Percentiles rank a stretch among this genome's conserved stretches.
These are phyloP conservation scores for Aurelia aurita complex sp. Pacific DNA, from an alignment of 30 jellyfish, hydroid and myxozoan species.

Conservation along the genomic window DNA sequence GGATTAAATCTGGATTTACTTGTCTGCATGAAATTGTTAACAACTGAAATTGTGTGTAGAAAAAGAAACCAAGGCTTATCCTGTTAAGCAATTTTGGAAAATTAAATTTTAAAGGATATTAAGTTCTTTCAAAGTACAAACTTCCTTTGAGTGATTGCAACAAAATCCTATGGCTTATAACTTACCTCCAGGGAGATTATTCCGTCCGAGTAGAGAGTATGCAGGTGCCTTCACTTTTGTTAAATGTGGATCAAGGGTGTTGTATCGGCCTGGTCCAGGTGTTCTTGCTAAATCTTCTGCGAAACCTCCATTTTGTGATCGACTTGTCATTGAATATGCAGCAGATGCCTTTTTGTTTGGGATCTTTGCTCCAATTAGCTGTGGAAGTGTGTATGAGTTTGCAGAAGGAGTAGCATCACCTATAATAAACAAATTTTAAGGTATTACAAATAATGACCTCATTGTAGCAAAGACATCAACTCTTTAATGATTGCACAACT, in stretches of 20 bases:
- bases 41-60: no score
- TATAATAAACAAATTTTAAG: background rate
- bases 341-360: constrained; percentile 98
- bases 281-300: constrained; percentile 98
- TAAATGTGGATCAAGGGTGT: constrained; percentile 80
- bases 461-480: no score
- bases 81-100: no score
- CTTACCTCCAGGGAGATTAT: constrained; percentile 99
- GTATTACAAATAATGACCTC: no score
- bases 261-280: constrained; percentile 99
- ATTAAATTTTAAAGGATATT: no score
- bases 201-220: constrained; percentile 92
- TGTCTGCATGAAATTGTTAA: no score
- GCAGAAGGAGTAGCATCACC: constrained; percentile 99
- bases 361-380: constrained; percentile 85
- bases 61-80: no score
- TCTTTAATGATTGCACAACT: no score
- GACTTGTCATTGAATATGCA: constrained; percentile 97
- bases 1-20: no score
- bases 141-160: no score
- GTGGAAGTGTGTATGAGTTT: constrained; percentile 89
- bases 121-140: no score
- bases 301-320: constrained; percentile 98
- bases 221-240: constrained; percentile 89
- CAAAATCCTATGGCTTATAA: background rate